Conservation (phyloP, 2,888 invertebrate genomes). For the Limenitis arthemis region DNA sequence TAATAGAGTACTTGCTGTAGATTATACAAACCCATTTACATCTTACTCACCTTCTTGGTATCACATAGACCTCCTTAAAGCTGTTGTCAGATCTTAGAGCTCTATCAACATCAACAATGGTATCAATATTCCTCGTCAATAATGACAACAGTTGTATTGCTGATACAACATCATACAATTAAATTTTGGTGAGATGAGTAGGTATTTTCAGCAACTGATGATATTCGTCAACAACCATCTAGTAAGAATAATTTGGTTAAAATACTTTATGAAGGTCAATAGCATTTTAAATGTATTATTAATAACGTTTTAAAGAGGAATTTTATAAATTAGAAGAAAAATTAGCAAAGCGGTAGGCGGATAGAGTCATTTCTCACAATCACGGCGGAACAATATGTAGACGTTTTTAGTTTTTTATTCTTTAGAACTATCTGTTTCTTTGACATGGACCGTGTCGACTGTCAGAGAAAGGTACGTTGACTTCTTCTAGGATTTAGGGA, state of each 20-base stretch:
- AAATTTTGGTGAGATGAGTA: too few species aligned
- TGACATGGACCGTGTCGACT: conserved; percentile 52
- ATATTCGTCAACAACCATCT: too few species aligned
- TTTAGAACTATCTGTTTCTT: conserved; percentile 38
- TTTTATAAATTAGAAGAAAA: conserved; percentile 14
- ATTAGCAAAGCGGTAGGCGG: conserved; percentile 27
- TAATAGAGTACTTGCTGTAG: too few species aligned
- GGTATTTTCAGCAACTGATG: too few species aligned
- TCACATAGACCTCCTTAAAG: too few species aligned
- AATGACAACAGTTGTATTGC: too few species aligned
- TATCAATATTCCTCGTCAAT: too few species aligned
- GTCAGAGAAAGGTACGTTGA: conserved; percentile 60
- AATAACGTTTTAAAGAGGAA: conserved; percentile 8
- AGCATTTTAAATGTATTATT: conserved; percentile 1
- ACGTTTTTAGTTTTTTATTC: conserved; percentile 43
- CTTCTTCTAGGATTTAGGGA: conserved; percentile 46
- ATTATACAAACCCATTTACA: too few species aligned
- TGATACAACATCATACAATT: too few species aligned
- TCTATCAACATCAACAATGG: too few species aligned
- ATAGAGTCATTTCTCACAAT: conserved; percentile 42
- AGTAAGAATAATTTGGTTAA: not conserved
- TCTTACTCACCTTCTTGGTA: too few species aligned
- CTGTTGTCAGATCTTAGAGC: too few species aligned
- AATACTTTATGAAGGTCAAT: conserved; percentile 5
- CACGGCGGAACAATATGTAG: conserved; percentile 48